These are phyloP conservation scores for Gymnocephalus cernua DNA, from an alignment of 2,113 vertebrate species.

Conservation along the genomic window DNA sequence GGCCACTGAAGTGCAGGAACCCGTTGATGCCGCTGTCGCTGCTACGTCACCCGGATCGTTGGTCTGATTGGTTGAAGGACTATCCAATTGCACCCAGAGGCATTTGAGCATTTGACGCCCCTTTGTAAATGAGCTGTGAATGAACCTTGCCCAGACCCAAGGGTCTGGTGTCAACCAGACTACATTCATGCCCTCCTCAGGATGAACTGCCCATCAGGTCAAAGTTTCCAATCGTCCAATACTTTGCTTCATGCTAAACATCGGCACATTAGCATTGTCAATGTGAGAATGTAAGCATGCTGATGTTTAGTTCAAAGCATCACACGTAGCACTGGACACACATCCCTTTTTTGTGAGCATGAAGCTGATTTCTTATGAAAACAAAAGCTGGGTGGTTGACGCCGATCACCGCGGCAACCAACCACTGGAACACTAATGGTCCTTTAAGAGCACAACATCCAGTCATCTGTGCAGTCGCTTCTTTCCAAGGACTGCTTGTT, in stretches of 20 bases:
- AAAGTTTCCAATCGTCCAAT: neutral
- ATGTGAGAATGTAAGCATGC: neutral
- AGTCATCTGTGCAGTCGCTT: conserved; percentile 17
- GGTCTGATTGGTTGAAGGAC: too few species aligned
- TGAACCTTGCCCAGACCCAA: too few species aligned
- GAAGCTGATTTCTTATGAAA: neutral
- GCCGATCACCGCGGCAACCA: conserved; percentile 50
- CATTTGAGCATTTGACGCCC: too few species aligned
- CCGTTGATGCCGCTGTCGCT: too few species aligned
- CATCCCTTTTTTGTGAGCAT: neutral
- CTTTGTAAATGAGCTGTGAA: too few species aligned
- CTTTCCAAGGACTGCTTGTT: conserved; percentile 6
- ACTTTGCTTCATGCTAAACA: neutral
- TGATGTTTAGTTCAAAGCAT: neutral
- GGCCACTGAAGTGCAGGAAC: too few species aligned
- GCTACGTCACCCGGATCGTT: too few species aligned
- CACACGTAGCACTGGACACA: neutral
- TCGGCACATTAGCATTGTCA: too few species aligned
- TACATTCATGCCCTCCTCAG: neutral
- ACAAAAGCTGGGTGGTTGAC: conserved; percentile 35
- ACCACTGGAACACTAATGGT: conserved; percentile 47
- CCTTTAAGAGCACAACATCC: conserved; percentile 45
- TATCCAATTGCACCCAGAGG: too few species aligned
- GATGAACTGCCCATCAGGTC: too few species aligned
- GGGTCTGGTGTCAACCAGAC: too few species aligned